Evolutionary conservation across 2,797 vertebrate genomes (phyloP).

Genomic region (Esox masquinongy): DNA sequence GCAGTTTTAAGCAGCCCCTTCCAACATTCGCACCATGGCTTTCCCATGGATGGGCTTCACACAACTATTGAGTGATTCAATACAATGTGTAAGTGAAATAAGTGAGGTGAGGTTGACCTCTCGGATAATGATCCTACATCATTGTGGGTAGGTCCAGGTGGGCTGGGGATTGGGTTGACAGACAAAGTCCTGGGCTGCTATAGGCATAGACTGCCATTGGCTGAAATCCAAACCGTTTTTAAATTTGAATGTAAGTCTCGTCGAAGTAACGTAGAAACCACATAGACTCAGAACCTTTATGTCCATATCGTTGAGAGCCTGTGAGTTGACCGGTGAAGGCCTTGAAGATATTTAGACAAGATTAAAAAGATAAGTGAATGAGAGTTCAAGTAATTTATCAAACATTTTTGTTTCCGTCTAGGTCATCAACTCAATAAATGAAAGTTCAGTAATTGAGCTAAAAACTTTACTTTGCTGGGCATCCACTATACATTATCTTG

Average conservation of each 20-base stretch:
- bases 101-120: not conserved
- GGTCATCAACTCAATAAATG: not conserved
- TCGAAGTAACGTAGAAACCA: not conserved
- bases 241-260: not conserved
- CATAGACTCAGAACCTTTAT: not conserved
- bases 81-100: not conserved
- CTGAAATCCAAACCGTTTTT: not conserved
- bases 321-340: not conserved
- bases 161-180: not conserved
- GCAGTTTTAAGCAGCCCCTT: conserved; percentile 28
- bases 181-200: not conserved
- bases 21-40: conserved; percentile 59
- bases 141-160: not conserved
- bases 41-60: conserved; percentile 33
- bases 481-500: not conserved
- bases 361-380: not conserved
- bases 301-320: not conserved
- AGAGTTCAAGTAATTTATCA: not conserved
- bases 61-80: conserved; percentile 48
- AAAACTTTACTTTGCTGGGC: not conserved
- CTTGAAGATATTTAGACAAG: not conserved
- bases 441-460: not conserved
- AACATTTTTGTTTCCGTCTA: not conserved
- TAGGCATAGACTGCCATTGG: not conserved
- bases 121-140: conserved; percentile 7